phyloP scores from a whole-genome alignment of 2,888 invertebrate genomes.

The Bellardia pandia region DNA sequence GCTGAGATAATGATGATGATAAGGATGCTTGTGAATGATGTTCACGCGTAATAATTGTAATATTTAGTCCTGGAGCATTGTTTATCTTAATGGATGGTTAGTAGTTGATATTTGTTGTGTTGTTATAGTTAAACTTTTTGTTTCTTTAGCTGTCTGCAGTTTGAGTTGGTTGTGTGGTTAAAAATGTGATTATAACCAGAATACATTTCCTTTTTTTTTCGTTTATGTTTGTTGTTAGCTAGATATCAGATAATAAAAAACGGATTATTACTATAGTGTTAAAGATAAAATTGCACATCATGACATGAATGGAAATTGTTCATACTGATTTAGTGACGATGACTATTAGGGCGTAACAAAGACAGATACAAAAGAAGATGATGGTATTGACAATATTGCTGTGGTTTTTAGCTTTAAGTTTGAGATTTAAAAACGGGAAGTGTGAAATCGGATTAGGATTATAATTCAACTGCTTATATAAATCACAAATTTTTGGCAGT shows the following conservation, averaged over 20 bases:
- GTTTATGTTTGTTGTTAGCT: conserved; percentile 5
- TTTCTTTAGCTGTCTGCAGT: neutral
- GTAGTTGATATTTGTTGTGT: conserved; percentile 33
- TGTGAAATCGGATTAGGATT: too few relatives aligned
- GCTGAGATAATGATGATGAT: conserved; percentile 4
- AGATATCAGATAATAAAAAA: conserved; percentile 54
- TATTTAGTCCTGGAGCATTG: conserved; percentile 56
- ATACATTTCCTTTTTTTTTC: neutral
- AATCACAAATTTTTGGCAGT: too few relatives aligned
- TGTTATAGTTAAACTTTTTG: neutral
- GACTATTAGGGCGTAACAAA: neutral
- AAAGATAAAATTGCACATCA: conserved; percentile 31
- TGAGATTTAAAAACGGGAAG: neutral
- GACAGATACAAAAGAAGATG: neutral
- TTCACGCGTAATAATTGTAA: conserved; percentile 68
- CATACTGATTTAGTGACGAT: conserved; percentile 4
- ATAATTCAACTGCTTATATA: too few relatives aligned
- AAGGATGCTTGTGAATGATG: conserved; percentile 40
- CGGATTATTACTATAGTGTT: conserved; percentile 33
- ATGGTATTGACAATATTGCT: conserved; percentile 12
- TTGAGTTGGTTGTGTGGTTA: neutral
- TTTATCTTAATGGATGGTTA: conserved; percentile 61
- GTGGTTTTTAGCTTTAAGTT: neutral
- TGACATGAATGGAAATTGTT: conserved; percentile 18
- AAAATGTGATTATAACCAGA: conserved; percentile 23